Conservation (phyloP, 37 sponge, comb jelly and placozoan species). For the Cladorhizidae sp. region DNA sequence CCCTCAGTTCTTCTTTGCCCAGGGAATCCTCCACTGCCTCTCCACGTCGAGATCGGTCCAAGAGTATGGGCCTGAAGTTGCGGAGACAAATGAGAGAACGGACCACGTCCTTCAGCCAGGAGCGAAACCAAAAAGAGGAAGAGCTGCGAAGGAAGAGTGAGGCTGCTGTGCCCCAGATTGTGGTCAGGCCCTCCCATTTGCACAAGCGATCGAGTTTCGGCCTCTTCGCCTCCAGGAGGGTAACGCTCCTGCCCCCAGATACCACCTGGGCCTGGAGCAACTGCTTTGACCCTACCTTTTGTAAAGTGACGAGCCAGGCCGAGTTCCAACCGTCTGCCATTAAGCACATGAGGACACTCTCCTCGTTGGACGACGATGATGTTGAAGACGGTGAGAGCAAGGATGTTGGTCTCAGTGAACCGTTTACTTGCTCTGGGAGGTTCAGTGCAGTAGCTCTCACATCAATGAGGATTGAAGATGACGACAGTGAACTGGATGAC, state of each 20-base stretch:
- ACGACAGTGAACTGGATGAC: constrained; percentile 60
- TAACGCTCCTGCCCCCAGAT: neutral
- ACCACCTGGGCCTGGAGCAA: constrained; percentile 13
- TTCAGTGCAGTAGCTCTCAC: constrained; percentile 8
- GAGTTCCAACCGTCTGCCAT: constrained; percentile 34
- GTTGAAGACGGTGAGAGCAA: neutral
- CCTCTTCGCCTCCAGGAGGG: neutral
- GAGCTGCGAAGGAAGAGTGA: neutral
- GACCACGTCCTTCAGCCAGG: neutral
- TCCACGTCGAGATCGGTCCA: neutral
- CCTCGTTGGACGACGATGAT: neutral
- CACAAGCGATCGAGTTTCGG: neutral
- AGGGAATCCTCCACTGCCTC: too few relatives aligned
- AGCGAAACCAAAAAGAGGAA: neutral
- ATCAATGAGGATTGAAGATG: constrained; percentile 46
- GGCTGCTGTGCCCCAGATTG: neutral
- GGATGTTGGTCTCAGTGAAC: neutral
- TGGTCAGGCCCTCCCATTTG: neutral
- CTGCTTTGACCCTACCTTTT: neutral
- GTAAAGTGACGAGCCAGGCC: neutral
- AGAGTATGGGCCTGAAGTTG: neutral
- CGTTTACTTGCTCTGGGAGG: too few relatives aligned
- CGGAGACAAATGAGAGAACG: neutral
- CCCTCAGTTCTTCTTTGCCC: too few relatives aligned
- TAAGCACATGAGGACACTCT: constrained; percentile 28